Conservation (phyloP, 2,888 invertebrate species). For the Eupithecia tripunctaria region DNA sequence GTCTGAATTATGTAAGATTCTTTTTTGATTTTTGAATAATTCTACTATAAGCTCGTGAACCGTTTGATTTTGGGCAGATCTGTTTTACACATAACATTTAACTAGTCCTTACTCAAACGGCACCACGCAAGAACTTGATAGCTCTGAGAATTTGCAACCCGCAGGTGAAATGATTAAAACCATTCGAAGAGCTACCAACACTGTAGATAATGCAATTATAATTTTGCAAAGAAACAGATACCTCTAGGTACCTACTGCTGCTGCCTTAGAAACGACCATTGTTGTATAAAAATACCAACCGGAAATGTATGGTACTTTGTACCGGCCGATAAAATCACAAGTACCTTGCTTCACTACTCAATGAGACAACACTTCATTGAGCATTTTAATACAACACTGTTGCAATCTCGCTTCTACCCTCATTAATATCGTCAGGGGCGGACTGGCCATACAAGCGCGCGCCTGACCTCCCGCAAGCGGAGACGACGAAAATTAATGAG, state of each 20-base stretch:
- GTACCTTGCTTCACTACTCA: conserved; percentile 74
- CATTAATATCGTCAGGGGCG: conserved; percentile 85
- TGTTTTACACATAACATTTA: conserved; percentile 35
- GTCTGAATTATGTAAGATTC: conserved; percentile 74
- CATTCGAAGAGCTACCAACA: conserved; percentile 58
- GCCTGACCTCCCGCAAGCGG: conserved; percentile 83
- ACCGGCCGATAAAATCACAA: conserved; percentile 68
- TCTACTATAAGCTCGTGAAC: conserved; percentile 47
- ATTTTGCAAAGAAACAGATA: conserved; percentile 58
- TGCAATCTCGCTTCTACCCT: conserved; percentile 84
- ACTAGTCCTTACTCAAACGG: conserved; percentile 57
- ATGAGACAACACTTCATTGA: conserved; percentile 73
- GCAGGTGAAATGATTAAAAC: conserved; percentile 12
- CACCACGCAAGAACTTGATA: conserved; percentile 55
- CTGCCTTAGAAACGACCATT: conserved; percentile 55
- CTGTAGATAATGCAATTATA: conserved; percentile 66
- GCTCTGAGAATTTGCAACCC: conserved; percentile 50
- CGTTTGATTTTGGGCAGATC: conserved; percentile 56
- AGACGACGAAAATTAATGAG: conserved; percentile 85
- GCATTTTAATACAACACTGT: conserved; percentile 77
- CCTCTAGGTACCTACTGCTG: conserved; percentile 53
- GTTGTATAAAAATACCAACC: conserved; percentile 30
- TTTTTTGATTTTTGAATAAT: conserved; percentile 61
- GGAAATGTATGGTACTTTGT: conserved; percentile 55
- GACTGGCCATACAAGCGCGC: conserved; percentile 85